Evolutionary conservation across 2,888 invertebrate species (phyloP).

Genomic region (Geophilus truncorum): DNA sequence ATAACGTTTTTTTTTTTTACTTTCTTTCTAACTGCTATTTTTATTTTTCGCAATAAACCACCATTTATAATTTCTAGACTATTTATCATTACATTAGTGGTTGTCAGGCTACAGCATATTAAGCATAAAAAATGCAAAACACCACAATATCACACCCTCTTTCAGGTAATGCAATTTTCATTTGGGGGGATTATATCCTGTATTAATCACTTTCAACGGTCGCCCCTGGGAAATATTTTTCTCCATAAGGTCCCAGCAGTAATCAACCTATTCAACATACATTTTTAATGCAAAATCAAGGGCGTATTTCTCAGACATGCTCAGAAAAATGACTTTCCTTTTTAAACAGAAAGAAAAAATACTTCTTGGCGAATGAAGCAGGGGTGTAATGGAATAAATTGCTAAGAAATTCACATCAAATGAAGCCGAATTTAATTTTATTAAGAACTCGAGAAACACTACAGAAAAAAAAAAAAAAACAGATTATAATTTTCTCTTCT

Average conservation of each 20-base stretch:
- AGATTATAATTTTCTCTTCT: background rate
- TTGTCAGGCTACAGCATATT: background rate
- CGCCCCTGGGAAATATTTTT: background rate
- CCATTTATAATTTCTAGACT: background rate
- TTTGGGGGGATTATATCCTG: background rate
- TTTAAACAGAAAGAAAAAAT: background rate
- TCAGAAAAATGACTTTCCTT: background rate
- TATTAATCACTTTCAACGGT: background rate
- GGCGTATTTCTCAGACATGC: background rate
- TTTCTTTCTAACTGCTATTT: too few relatives aligned
- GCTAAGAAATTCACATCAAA: background rate
- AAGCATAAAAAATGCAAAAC: background rate
- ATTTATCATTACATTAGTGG: background rate
- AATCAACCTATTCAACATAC: background rate
- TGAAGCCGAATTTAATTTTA: background rate
- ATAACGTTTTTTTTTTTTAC: too few relatives aligned
- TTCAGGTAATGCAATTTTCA: background rate
- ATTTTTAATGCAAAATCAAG: background rate
- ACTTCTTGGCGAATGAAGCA: background rate
- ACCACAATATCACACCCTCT: background rate
- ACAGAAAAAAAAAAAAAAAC: too few relatives aligned
- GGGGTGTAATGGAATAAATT: background rate
- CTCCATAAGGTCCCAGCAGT: background rate
- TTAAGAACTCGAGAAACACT: too few relatives aligned
- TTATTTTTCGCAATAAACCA: background rate